Base-by-base conservation (phyloP, 2,888 invertebrate species). In the Schizaphis graminum region DNA sequence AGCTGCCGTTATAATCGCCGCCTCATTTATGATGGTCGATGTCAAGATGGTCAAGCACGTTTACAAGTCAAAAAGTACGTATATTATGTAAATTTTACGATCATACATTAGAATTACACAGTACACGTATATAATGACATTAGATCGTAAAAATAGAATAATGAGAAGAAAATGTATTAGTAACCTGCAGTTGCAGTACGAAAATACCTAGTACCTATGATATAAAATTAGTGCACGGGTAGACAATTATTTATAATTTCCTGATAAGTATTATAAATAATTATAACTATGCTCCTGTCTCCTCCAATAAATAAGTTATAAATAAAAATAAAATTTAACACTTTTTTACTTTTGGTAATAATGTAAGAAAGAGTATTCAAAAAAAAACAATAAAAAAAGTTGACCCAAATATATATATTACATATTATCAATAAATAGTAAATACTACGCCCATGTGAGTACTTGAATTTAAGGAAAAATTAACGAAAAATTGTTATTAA, bases 11-110 rank as follows among this genome's bases (percentile, higher is more conserved):
- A 99, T 99, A 95, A 98, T 99, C 95, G 97, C 98, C 77, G 99
- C 99, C 53, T 99, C 99, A 88, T 96, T 99, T 93, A 98, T 98
- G 96, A 98, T 98, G 98, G 97, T 98, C 35, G 98, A 98, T 96
- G 97, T 98, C 95, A 97, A 97, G 96, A 98, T 98, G 91, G 96
- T 98, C 91, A 97, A 97, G 95, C 98, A 98, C 0, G 98, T 98
- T 97, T 98, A 98, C 98, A 97, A 98, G 95, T 97, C 98, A 16
- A 98, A 98, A 96, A 98, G 98, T 98, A 96, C 97, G 88, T 88
- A 67, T 77, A 77, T 35, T 8, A 8, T 77, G 21, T 11, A 35
- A 0, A 77, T 77, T 77, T 77, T 67, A 0, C n/a, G n/a, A n/a
- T 67, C 13, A n/a, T 13, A n/a, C 16, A 5, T n/a, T n/a, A 67